These are phyloP conservation scores for Chelmon rostratus DNA, from an alignment of 2,797 vertebrate genomes.

Conservation along the genomic window DNA sequence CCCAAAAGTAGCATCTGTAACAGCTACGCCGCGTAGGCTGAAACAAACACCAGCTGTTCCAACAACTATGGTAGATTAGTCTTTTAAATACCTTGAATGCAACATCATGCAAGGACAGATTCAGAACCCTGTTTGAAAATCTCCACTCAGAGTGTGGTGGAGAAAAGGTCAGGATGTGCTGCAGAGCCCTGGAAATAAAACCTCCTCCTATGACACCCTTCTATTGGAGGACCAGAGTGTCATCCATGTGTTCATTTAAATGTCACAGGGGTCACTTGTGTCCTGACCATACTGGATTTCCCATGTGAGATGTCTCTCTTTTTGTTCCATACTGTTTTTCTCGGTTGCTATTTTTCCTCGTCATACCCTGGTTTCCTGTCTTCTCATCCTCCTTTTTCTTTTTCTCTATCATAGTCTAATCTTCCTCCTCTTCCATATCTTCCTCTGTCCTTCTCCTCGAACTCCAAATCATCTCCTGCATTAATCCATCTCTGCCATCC, in stretches of 20 bases:
- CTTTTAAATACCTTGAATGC: constrained; percentile 8
- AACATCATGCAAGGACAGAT: not conserved
- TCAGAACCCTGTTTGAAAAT: not conserved
- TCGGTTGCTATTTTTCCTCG: too few species aligned
- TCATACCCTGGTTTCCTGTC: too few species aligned
- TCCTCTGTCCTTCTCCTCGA: constrained; percentile 12
- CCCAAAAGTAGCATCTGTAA: constrained; percentile 28
- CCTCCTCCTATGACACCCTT: not conserved
- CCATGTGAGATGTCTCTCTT: too few species aligned
- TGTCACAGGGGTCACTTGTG: constrained; percentile 4
- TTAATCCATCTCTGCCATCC: constrained; percentile 52
- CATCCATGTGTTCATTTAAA: not conserved
- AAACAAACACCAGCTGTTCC: constrained; percentile 55
- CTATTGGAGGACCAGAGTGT: not conserved
- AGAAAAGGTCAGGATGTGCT: not conserved
- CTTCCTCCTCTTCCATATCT: not conserved
- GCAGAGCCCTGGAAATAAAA: not conserved
- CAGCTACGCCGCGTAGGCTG: constrained; percentile 20
- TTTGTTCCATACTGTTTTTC: too few species aligned
- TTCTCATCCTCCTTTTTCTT: constrained; percentile 7
- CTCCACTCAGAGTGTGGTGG: too few species aligned
- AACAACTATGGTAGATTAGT: constrained; percentile 28
- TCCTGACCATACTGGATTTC: constrained; percentile 17
- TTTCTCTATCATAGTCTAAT: constrained; percentile 2
- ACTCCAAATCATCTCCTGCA: constrained; percentile 39